Evolutionary conservation across 2,113 vertebrate species (phyloP).

Genomic region (Sinocyclocheilus maitianheensis): DNA sequence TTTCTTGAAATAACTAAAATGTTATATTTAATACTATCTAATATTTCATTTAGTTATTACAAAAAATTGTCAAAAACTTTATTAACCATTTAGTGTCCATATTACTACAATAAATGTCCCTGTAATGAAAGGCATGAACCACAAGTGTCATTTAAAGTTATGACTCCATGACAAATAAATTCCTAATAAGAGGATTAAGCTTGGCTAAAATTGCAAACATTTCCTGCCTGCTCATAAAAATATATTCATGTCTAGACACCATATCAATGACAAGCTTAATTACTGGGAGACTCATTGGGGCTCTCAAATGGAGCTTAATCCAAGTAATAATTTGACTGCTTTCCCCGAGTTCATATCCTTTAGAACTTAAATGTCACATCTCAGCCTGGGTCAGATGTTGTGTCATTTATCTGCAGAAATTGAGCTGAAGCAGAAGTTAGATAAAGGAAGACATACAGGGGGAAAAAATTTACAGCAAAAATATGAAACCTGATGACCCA

Average conservation of each 20-base stretch:
- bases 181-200: conserved; percentile 30
- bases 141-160: conserved; percentile 7
- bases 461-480: background rate
- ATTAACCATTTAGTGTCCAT: background rate
- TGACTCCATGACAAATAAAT: conserved; percentile 8
- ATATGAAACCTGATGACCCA: background rate
- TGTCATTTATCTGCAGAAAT: background rate
- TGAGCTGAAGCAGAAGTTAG: background rate
- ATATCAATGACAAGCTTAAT: conserved; percentile 36
- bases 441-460: background rate
- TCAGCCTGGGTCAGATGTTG: conserved; percentile 17
- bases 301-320: conserved; percentile 32
- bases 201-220: conserved; percentile 7
- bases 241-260: conserved; percentile 17
- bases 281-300: conserved; percentile 2
- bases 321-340: conserved; percentile 38
- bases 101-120: too few relatives aligned
- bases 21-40: too few relatives aligned
- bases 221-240: conserved; percentile 14
- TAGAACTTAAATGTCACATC: conserved; percentile 42
- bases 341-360: conserved; percentile 36
- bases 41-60: background rate
- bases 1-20: background rate
- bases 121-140: background rate
- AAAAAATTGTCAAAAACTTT: background rate